Conservation (phyloP, 2,113 vertebrate species). For the Polypterus bichir region DNA sequence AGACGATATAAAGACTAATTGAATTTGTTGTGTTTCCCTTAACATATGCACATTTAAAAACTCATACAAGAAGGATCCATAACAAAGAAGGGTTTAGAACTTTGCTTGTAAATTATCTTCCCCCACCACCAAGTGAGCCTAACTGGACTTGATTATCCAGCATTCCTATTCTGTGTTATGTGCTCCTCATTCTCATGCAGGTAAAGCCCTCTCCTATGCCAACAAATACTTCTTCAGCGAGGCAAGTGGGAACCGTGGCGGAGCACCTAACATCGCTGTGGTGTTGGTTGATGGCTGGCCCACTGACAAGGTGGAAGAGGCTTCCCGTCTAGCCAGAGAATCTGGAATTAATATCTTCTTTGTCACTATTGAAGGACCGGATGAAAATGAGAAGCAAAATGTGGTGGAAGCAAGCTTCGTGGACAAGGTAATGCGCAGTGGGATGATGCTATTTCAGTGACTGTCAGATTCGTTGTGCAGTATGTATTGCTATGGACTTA, state of each 20-base stretch:
- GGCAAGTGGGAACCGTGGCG: conserved; percentile 75
- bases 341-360: conserved; percentile 97
- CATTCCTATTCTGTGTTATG: no score
- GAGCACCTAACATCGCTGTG: conserved; percentile 78
- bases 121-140: no score
- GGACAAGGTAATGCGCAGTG: conserved; percentile 66
- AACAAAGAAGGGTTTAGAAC: no score
- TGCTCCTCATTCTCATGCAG: conserved; percentile 35
- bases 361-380: conserved; percentile 82
- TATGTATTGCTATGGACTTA: no score
- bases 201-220: conserved; percentile 80
- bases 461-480: neutral
- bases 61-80: no score
- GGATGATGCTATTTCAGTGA: no score
- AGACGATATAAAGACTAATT: no score
- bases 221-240: conserved; percentile 85
- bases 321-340: conserved; percentile 78
- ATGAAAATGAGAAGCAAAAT: conserved; percentile 71
- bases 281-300: conserved; percentile 94
- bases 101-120: no score
- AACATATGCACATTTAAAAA: no score
- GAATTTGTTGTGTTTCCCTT: no score
- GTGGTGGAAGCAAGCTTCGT: conserved; percentile 77
- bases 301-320: conserved; percentile 82
- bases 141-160: no score